Base-by-base conservation (phyloP, 2,797 vertebrate species). In the Poecilia velifera region DNA sequence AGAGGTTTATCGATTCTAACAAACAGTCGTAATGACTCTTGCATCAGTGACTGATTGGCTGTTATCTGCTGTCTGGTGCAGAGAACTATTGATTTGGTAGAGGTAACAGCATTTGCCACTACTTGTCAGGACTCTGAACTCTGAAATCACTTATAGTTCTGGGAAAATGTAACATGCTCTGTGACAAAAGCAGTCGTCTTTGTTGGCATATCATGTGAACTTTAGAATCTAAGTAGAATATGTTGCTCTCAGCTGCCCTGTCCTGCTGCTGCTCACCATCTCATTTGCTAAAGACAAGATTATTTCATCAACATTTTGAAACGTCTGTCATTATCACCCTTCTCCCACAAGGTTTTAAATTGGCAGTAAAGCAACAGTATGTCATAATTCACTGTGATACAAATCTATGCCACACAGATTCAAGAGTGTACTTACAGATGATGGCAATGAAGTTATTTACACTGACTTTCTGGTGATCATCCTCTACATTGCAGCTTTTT, bases 81-180 rank as follows among this genome's bases (percentile, higher is more conserved):
- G 20, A 41, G n/a, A 46, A 4, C n/a, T 36, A 51, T 25, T 74
- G 49, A 74, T 39, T 39, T 25, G 16, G 20, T 8, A 2, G 6
- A 16, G 12, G 36, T 8, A 41, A 8, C 12, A 74, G 36, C 9
- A 20, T 41, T 43, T 41, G 10, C 22, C 20, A 22, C 10, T 39
- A 13, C 51, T 73, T 72, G 31, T 25, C 31, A 73, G 72, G 49
- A 74, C 72, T 73, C 49, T 74, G 72, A 39, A 74, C 72, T 73
- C 36, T 74, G 49, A 39, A 25, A 53, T 53, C 34, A 39, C 10
- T n/a, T 57, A 16, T 25, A 22, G 41, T 39, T 43, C 73, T 41
- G 49, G 18, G 49, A n/a, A 45, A 28, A 45, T 28, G 10, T 43
- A n/a, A 71, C 22, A 14, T 57, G 16, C 7, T 25, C 49, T 31